Conservation (phyloP, 2,888 invertebrate species). For the Scaptomyza caliginosa region DNA sequence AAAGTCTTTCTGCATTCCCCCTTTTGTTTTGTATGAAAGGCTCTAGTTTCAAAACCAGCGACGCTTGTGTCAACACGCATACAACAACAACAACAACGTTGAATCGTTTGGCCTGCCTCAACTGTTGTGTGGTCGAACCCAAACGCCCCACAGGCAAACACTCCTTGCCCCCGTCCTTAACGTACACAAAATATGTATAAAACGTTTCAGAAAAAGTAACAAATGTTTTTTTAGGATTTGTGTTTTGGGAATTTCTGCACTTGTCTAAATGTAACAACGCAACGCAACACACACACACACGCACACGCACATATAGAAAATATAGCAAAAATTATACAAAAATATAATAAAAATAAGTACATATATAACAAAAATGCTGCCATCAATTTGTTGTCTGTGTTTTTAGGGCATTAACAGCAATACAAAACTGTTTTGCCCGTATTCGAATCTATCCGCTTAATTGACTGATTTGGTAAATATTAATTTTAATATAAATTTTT, state of each 20-base stretch:
- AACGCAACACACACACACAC: constrained; percentile 36
- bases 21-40: neutral
- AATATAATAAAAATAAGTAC: constrained; percentile 40
- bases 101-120: constrained; percentile 54
- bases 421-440: neutral
- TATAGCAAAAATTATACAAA: constrained; percentile 54
- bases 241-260: constrained; percentile 83
- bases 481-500: constrained; percentile 36
- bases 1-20: neutral
- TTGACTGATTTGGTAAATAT: constrained; percentile 47
- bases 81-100: constrained; percentile 14
- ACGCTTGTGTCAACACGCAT: constrained; percentile 56
- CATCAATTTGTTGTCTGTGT: constrained; percentile 26
- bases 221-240: constrained; percentile 80
- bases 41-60: constrained; percentile 21
- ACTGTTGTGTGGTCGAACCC: constrained; percentile 47
- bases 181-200: constrained; percentile 39
- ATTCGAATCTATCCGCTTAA: constrained; percentile 19
- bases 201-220: constrained; percentile 70
- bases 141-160: constrained; percentile 10
- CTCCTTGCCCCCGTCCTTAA: neutral
- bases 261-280: constrained; percentile 79
- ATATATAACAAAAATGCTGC: constrained; percentile 37
- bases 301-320: constrained; percentile 23
- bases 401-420: constrained; percentile 9